These are phyloP conservation scores for Morpho helenor DNA, from an alignment of 2,888 invertebrate genomes.

Conservation along the genomic window DNA sequence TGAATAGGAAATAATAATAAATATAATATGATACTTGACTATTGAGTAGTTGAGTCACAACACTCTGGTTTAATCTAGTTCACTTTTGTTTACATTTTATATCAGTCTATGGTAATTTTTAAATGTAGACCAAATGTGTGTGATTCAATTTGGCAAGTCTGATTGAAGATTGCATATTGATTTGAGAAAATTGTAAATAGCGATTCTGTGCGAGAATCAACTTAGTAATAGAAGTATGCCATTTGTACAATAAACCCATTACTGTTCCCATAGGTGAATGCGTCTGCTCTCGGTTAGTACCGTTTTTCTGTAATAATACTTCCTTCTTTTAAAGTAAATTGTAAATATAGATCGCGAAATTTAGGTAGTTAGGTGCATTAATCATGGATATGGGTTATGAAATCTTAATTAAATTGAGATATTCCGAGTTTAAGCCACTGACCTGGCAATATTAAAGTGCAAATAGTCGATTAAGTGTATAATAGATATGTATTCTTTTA, in stretches of 20 bases:
- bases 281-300: slow-evolving; percentile 25
- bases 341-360: slow-evolving; percentile 60
- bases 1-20: too few species aligned
- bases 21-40: too few species aligned
- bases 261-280: slow-evolving; percentile 22
- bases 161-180: background rate
- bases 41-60: too few species aligned
- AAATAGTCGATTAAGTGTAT: slow-evolving; percentile 72
- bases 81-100: too few species aligned
- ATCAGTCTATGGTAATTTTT: too few species aligned
- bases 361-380: slow-evolving; percentile 56
- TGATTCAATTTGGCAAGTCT: slow-evolving; percentile 7
- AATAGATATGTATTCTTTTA: slow-evolving; percentile 66
- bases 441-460: slow-evolving; percentile 75
- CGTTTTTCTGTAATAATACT: slow-evolving; percentile 53
- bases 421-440: slow-evolving; percentile 74
- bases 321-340: slow-evolving; percentile 56
- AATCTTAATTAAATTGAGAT: slow-evolving; percentile 76
- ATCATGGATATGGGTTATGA: slow-evolving; percentile 64
- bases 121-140: too few species aligned
- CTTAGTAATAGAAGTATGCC: slow-evolving; percentile 43
- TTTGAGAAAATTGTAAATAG: slow-evolving; percentile 16
- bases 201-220: slow-evolving; percentile 43
- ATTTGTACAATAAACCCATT: slow-evolving; percentile 38
- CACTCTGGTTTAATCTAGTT: too few species aligned